Percentiles rank a stretch among this genome's conserved stretches.
Evolutionary conservation across 1,140 invertebrate genomes (phyloP).

Genomic region (Atta cephalotes): DNA sequence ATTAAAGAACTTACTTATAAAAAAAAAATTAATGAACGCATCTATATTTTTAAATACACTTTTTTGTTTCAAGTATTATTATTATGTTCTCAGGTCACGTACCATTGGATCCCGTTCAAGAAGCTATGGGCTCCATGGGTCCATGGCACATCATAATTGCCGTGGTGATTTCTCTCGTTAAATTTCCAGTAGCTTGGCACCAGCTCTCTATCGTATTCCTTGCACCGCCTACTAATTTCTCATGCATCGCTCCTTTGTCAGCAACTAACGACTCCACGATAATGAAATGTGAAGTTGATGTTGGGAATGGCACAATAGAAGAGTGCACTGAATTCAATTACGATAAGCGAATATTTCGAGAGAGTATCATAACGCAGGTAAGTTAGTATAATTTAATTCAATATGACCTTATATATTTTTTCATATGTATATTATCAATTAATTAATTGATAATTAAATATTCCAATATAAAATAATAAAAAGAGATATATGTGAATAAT

Average conservation of each 20-base stretch:
- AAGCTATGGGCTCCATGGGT: constrained; percentile 88
- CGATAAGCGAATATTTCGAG: constrained; percentile 88
- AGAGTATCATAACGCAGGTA: constrained; percentile 90
- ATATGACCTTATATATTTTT: not conserved
- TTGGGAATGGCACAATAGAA: constrained; percentile 77
- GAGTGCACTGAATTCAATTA: constrained; percentile 88
- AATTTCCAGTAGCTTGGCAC: constrained; percentile 90
- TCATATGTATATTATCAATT: not conserved
- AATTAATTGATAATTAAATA: not conserved
- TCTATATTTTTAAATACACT: not conserved
- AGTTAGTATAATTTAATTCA: constrained; percentile 53
- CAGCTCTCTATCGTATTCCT: constrained; percentile 89
- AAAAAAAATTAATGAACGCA: not conserved
- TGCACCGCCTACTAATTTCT: constrained; percentile 88
- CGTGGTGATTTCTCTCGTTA: constrained; percentile 88
- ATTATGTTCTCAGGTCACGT: constrained; percentile 70
- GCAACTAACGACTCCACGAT: constrained; percentile 69
- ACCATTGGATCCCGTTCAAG: constrained; percentile 79
- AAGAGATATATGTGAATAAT: not conserved
- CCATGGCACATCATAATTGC: constrained; percentile 88
- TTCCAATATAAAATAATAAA: constrained; percentile 7
- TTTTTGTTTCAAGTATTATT: constrained; percentile 13
- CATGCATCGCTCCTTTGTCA: constrained; percentile 83
- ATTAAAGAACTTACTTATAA: not conserved
- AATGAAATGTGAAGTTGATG: constrained; percentile 74